Base-by-base conservation (phyloP, 1,140 invertebrate genomes). In the Macrobrachium nipponense region DNA sequence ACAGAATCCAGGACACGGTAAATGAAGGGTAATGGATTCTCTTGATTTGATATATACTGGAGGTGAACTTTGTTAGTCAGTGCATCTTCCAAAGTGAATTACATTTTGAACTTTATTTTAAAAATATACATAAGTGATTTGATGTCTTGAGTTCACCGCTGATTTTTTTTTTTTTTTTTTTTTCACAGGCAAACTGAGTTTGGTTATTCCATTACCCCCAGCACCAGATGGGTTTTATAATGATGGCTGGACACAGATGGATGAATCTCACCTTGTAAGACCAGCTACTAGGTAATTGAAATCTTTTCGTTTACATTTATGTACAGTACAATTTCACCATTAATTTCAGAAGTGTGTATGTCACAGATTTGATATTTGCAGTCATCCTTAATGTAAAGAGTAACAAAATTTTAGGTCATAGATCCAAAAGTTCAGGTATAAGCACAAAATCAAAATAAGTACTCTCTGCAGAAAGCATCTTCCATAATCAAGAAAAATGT, bases 191-290 rank as follows among this genome's bases (percentile, higher is more conserved):
- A 82, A 87, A 58, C 60, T 89, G 51, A 70, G 80, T 0, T 68
- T 89, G 64, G 80, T 89, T 43, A 89, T 89, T 20, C 88, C 88
- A 62, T 68, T 89, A 44, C 88, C 88, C n/a, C 70, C 88, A n/a
- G 86, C 79, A 36, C 86, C 86, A 23, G 79, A 87, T 82, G 88
- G 88, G 18, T 87, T 89, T 64, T 87, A 81, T 17, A 87, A 87
- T 81, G 88, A 89, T 83, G 88, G 88, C 20, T 89, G 88, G 88
- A 86, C 83, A 12, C 88, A 86, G 66, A 89, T 89, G 88, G 88
- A 89, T 70, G 88, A 87, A 51, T 82, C 79, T 18, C 88, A 89
- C 62, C 75, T 89, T 27, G 64, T 87, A 12, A 64, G 88, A 72
- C 85, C 85, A 51, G 87, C 88, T 18, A 86, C 84, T 18, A 88